phyloP scores from a whole-genome alignment of 2,888 invertebrate species.

The Polydrusus cervinus region DNA sequence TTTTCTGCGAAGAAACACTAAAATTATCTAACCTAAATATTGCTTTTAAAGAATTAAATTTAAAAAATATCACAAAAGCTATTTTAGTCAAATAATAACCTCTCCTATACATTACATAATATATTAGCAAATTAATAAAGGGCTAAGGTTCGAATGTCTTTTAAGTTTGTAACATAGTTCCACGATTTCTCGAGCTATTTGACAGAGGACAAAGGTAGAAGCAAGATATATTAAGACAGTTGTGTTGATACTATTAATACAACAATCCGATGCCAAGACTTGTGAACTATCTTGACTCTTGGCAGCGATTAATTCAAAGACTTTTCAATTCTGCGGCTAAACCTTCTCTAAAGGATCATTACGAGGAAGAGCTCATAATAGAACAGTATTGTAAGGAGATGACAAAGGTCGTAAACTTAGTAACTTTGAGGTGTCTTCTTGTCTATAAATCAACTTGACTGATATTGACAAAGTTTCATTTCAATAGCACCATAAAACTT shows the following conservation, averaged over 20 bases:
- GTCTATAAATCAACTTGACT: conserved; percentile 39
- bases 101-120: no score
- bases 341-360: conserved; percentile 42
- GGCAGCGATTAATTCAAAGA: conserved; percentile 40
- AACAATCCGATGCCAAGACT: conserved; percentile 24
- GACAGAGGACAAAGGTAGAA: conserved; percentile 17
- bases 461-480: conserved; percentile 38
- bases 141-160: background rate
- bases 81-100: background rate
- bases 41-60: no score
- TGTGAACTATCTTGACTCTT: conserved; percentile 33
- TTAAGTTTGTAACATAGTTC: conserved; percentile 9
- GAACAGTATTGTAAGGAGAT: conserved; percentile 38
- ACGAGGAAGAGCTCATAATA: conserved; percentile 36
- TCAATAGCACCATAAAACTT: conserved; percentile 10
- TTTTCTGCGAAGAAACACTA: no score
- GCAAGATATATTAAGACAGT: conserved; percentile 31
- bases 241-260: conserved; percentile 26
- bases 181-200: conserved; percentile 12
- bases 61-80: background rate
- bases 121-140: background rate
- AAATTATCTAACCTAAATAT: no score
- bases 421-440: conserved; percentile 40
- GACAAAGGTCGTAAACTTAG: conserved; percentile 49
- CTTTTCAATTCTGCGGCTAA: conserved; percentile 38